These are phyloP conservation scores for Tinamus guttatus DNA, from an alignment of 2,113 vertebrate genomes.

Conservation along the genomic window DNA sequence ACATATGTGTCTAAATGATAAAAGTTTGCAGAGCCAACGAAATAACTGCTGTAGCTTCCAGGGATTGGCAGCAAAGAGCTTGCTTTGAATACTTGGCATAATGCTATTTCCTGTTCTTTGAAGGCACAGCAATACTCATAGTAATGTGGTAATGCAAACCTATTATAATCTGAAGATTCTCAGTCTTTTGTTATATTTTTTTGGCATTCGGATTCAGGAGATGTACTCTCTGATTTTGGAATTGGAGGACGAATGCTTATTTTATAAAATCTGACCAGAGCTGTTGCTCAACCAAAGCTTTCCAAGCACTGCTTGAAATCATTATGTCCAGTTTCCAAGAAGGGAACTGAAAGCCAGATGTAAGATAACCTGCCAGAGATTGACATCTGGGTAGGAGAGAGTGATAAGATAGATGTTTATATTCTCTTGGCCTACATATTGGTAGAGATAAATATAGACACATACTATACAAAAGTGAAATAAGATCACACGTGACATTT, in stretches of 20 bases:
- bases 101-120: slow-evolving; percentile 34
- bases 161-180: neutral
- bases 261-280: neutral
- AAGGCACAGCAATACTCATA: neutral
- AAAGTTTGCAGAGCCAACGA: neutral
- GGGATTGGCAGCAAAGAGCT: neutral
- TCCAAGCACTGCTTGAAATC: neutral
- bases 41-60: neutral
- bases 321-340: neutral
- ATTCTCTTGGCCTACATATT: neutral
- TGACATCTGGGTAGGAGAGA: neutral
- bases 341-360: neutral
- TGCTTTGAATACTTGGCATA: neutral
- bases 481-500: neutral
- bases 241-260: neutral
- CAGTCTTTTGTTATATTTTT: neutral
- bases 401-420: neutral
- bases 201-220: neutral
- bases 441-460: neutral
- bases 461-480: neutral
- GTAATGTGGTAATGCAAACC: neutral
- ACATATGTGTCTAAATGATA: neutral
- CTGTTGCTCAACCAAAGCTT: neutral
- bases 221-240: neutral
- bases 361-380: neutral